Conservation (phyloP, 92 coral and sea anemone genomes). For the Ricordea florida region DNA sequence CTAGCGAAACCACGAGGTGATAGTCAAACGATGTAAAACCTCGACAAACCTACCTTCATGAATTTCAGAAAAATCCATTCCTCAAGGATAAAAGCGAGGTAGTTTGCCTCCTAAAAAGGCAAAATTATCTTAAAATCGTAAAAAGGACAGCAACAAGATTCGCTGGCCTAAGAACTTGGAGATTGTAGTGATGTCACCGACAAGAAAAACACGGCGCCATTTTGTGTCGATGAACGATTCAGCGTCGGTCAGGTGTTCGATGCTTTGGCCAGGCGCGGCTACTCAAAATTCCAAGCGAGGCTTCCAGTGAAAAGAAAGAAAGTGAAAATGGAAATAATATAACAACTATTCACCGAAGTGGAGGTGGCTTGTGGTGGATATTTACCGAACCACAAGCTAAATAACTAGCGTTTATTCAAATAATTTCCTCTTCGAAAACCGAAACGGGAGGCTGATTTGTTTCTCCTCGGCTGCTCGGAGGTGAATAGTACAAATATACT, state of each 20-base stretch:
- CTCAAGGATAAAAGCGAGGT: background rate
- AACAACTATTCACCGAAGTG: too few species aligned
- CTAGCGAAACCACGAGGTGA: conserved; percentile 28
- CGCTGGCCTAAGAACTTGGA: background rate
- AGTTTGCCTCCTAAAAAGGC: background rate
- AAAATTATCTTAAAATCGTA: background rate
- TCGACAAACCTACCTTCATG: conserved; percentile 68
- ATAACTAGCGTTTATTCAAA: too few species aligned
- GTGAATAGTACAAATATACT: too few species aligned
- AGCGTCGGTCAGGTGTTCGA: conserved; percentile 14
- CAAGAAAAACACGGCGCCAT: conserved; percentile 6
- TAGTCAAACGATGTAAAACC: background rate
- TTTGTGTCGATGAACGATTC: too few species aligned
- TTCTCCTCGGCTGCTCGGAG: too few species aligned
- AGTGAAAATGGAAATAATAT: too few species aligned
- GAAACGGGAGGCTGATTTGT: too few species aligned
- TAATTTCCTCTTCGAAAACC: too few species aligned
- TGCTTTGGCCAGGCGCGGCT: conserved; percentile 10
- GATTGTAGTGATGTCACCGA: background rate
- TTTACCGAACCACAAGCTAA: too few species aligned
- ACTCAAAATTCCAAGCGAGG: too few species aligned
- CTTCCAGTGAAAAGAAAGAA: too few species aligned
- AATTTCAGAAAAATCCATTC: conserved; percentile 89
- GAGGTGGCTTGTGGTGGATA: too few species aligned
- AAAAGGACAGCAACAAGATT: background rate